These are phyloP conservation scores for Homalodisca vitripennis DNA, from an alignment of 1,140 invertebrate genomes.

Conservation along the genomic window DNA sequence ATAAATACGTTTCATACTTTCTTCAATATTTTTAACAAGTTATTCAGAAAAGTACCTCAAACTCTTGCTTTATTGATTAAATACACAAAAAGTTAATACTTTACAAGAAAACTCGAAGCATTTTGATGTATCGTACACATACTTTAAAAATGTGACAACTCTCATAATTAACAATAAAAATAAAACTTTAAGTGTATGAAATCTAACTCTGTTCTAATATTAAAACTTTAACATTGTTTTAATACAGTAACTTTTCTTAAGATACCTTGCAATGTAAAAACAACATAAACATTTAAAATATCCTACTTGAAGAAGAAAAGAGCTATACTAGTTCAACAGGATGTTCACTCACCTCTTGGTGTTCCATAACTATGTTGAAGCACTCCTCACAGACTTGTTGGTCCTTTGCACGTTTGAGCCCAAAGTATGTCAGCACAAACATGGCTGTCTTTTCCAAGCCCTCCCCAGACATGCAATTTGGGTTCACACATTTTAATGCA, in stretches of 20 bases:
- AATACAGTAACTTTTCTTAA: no score
- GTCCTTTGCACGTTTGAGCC: constrained; percentile 49
- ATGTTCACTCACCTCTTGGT: constrained; percentile 46
- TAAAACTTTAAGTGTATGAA: no score
- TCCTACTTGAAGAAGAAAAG: neutral
- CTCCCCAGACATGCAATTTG: constrained; percentile 51
- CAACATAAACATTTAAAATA: neutral
- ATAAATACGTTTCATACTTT: no score
- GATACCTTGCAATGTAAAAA: neutral
- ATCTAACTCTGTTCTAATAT: no score
- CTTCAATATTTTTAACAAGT: no score
- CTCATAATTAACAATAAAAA: no score
- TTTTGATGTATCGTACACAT: no score
- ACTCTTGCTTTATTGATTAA: no score
- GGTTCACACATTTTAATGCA: constrained; percentile 52
- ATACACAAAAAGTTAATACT: no score
- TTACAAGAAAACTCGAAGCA: no score
- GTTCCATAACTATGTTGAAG: constrained; percentile 48
- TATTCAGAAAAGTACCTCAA: no score
- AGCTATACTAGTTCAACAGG: neutral
- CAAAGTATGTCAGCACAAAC: constrained; percentile 54
- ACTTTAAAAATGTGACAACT: no score
- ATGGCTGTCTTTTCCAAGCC: constrained; percentile 51
- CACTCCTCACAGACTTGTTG: constrained; percentile 53
- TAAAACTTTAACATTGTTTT: neutral